Evolutionary conservation across 1,140 invertebrate genomes (phyloP), one percentile per base, ranked within the genome.

Genomic region (Pseudomyrmex sp.): DNA sequence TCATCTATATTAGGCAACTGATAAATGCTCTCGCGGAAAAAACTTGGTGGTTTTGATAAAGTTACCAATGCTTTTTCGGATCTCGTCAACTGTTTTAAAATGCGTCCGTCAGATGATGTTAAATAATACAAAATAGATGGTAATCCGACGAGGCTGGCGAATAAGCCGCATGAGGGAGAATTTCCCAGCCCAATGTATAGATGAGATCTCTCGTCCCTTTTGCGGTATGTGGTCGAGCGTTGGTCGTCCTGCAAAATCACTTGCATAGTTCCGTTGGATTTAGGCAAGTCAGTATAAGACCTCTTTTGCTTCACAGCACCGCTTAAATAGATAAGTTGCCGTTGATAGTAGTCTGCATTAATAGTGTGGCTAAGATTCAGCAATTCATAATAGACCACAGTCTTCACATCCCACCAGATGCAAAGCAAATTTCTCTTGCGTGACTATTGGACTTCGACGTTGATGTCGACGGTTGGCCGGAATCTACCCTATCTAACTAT

Each of bases 361-460:
- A 26, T 13, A 56, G 12, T 72, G 5, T 72, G 68, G 35, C 13
- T n/a, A 65, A 5, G 35, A 65, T 48, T 9, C 62, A 65, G 44
- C 35, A 48, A 65, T 7, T 56, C 10, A 15, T 72, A 48, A 23
- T 68, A 18, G 3, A 26, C 0, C 5, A 44, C 10, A 72, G 15
- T 26, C 50, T 56, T 72, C 15, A 56, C n/a, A 72, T 56, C 23
- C 23, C 20, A 70, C 20, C 50, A 72, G 23, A 72, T 72, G 15
- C 48, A 18, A 18, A 54, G 52, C 10, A 72, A 58, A 72, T n/a
- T 35, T 70, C 54, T 2, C 56, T 72, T 15, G 20, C 10, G 13
- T 58, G 68, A 2, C 44, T 58, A 72, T 72, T 54, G 48, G 0
- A 8, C 26, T 70, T 70, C 26, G 20, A 13, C 35, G 12, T 58